A percentile compares a stretch with the other conserved stretches of the same genome.
phyloP scores from a whole-genome alignment of 2,797 vertebrate genomes.

The Ceryle rudis region DNA sequence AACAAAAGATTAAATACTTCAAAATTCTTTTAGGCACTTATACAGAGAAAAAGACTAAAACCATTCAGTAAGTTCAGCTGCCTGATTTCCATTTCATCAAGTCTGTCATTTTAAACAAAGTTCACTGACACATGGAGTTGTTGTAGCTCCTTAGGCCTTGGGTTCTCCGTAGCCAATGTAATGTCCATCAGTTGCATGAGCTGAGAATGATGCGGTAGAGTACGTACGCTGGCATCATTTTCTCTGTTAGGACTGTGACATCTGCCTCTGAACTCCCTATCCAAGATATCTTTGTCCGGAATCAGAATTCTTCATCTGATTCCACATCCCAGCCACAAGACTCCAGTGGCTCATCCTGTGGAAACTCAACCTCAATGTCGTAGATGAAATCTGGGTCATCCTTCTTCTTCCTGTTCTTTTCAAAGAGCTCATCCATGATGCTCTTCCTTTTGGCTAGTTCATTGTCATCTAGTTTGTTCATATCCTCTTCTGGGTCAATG shows the following conservation, averaged over 20 bases:
- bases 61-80: not conserved
- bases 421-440: slow-evolving; percentile 92
- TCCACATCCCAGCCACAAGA: slow-evolving; percentile 91
- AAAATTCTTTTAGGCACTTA: not conserved
- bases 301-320: slow-evolving; percentile 87
- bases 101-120: not conserved
- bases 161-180: not conserved
- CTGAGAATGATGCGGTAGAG: fast-evolving
- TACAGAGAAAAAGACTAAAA: not conserved
- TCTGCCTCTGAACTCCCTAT: not conserved
- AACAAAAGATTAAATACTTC: not conserved
- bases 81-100: not conserved
- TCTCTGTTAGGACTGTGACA: too few species aligned
- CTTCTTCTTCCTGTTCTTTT: slow-evolving; percentile 88
- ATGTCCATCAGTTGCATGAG: fast-evolving
- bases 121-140: not conserved
- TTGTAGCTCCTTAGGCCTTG: not conserved
- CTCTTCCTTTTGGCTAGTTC: slow-evolving; percentile 88
- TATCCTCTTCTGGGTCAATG: slow-evolving; percentile 86
- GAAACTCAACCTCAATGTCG: slow-evolving; percentile 89
- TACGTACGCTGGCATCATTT: fast-evolving
- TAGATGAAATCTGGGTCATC: slow-evolving; percentile 92
- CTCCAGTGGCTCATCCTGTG: slow-evolving; percentile 78
- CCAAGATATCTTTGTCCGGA: not conserved
- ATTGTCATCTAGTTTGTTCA: slow-evolving; percentile 92